phyloP scores from a whole-genome alignment of 35 echinoderm and acorn worm species.

The Diadema setosum region DNA sequence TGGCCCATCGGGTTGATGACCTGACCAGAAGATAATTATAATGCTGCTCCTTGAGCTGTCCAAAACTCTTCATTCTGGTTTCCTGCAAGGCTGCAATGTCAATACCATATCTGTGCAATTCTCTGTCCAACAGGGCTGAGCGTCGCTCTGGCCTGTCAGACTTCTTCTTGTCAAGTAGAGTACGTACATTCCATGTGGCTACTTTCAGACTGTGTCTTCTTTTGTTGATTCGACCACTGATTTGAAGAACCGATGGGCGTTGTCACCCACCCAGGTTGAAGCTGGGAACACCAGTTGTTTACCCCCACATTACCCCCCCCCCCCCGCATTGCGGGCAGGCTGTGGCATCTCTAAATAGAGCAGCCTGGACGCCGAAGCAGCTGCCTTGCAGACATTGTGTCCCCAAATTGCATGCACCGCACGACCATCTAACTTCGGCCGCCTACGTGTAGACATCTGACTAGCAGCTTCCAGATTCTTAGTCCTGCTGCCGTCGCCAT shows the following conservation, averaged over 20 bases:
- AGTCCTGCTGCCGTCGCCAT: not conserved
- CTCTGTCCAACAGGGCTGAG: not conserved
- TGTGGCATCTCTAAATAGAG: constrained; percentile 6
- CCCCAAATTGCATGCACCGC: not conserved
- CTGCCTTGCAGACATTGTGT: not conserved
- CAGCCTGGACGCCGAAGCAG: not conserved
- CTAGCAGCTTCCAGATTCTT: not conserved
- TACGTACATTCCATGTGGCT: constrained; percentile 39
- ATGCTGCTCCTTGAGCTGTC: constrained; percentile 3
- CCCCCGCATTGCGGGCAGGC: not conserved
- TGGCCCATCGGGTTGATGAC: not conserved
- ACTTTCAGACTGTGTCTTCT: not conserved
- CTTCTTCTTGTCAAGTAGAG: constrained; percentile 22
- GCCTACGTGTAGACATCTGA: not conserved
- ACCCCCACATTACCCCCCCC: not conserved
- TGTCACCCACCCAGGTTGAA: constrained; percentile 15
- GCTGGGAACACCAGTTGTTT: not conserved
- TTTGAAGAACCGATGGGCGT: not conserved
- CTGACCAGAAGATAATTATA: constrained; percentile 25
- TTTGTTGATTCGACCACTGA: constrained; percentile 8
- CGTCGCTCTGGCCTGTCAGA: not conserved
- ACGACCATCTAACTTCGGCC: not conserved
- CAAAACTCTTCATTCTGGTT: constrained; percentile 18
- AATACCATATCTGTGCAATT: constrained; percentile 7
- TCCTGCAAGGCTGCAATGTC: constrained; percentile 61